phyloP scores from a whole-genome alignment of 1,140 invertebrate genomes.

The Musca domestica region DNA sequence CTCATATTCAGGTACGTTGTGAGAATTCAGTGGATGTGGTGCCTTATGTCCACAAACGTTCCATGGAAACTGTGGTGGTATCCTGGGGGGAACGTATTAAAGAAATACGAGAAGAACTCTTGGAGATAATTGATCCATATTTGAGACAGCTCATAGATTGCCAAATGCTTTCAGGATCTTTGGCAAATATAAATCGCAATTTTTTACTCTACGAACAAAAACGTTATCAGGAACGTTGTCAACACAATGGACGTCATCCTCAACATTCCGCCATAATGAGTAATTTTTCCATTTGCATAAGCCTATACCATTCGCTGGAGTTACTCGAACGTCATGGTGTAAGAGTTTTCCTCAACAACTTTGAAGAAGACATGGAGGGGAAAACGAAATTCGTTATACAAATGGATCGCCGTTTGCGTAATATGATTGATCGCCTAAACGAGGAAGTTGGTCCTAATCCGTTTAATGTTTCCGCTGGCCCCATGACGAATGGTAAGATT shows the following conservation, averaged over 20 bases:
- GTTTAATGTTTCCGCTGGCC: conserved; percentile 55
- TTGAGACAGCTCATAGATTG: conserved; percentile 63
- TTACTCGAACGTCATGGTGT: conserved; percentile 77
- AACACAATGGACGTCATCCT: conserved; percentile 34
- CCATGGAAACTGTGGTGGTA: conserved; percentile 78
- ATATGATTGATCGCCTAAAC: conserved; percentile 62
- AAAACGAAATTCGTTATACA: conserved; percentile 67
- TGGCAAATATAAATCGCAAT: conserved; percentile 62
- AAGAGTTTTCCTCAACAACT: conserved; percentile 71
- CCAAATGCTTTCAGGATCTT: conserved; percentile 64
- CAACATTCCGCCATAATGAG: conserved; percentile 55
- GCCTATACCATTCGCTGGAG: conserved; percentile 82
- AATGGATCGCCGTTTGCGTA: conserved; percentile 59
- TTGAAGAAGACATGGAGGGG: conserved; percentile 65
- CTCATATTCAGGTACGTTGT: conserved; percentile 80
- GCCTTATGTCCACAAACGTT: conserved; percentile 77
- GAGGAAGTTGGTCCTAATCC: conserved; percentile 66
- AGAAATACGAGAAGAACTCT: conserved; percentile 61
- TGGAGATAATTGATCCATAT: conserved; percentile 67
- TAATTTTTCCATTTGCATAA: conserved; percentile 77
- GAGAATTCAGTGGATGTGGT: conserved; percentile 84
- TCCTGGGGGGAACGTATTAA: conserved; percentile 66
- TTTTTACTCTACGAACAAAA: conserved; percentile 58
- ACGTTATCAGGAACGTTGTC: conserved; percentile 32
- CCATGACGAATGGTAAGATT: conserved; percentile 61